Conservation (phyloP, 2,888 invertebrate species). For the Apeira syringaria region DNA sequence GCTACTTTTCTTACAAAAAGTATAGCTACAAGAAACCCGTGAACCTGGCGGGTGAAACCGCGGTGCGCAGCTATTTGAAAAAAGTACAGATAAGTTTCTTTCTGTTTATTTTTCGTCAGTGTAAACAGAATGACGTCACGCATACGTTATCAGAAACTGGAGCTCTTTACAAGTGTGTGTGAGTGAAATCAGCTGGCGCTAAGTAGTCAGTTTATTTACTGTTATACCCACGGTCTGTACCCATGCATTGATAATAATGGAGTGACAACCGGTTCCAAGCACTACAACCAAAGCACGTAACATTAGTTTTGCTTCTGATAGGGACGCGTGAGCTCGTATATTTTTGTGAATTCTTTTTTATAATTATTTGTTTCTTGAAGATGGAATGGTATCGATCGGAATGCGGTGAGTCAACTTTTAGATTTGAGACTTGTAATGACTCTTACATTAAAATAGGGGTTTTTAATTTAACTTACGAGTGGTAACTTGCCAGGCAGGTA, state of each 20-base stretch:
- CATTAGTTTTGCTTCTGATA: conserved; percentile 22
- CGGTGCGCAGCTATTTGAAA: too few species aligned
- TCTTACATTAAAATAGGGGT: too few species aligned
- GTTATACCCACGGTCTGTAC: neutral
- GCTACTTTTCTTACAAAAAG: too few species aligned
- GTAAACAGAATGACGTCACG: too few species aligned
- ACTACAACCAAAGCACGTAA: neutral
- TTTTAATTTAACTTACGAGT: too few species aligned
- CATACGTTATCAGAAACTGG: too few species aligned
- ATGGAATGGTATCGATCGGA: conserved; percentile 59
- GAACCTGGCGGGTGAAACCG: too few species aligned
- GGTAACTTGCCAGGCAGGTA: too few species aligned
- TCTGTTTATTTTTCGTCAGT: too few species aligned
- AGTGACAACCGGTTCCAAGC: conserved; percentile 1
- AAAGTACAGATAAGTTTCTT: too few species aligned
- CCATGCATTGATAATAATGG: conserved; percentile 7
- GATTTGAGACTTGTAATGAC: neutral
- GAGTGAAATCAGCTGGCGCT: neutral
- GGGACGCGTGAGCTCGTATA: conserved; percentile 37
- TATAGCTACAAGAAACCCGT: too few species aligned
- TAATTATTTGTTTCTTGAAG: conserved; percentile 17
- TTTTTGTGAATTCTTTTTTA: neutral
- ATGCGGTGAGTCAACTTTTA: conserved; percentile 43
- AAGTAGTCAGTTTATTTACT: neutral
- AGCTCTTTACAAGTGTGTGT: too few species aligned